phyloP scores from a whole-genome alignment of 2,113 vertebrate genomes.

The Promerops cafer region DNA sequence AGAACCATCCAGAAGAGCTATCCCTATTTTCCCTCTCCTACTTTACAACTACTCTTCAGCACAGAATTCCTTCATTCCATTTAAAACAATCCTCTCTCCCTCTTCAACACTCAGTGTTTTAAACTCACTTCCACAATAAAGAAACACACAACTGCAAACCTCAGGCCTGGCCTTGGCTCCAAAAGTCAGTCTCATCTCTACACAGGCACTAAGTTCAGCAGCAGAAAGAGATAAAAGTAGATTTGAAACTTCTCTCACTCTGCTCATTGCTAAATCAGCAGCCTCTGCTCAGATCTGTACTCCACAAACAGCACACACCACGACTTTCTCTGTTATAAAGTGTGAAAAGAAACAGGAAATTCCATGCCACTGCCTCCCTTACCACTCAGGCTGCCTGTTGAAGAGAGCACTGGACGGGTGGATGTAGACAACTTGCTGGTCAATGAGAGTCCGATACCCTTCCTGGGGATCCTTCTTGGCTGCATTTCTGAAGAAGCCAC shows the following conservation, averaged over 20 bases:
- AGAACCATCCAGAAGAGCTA: background rate
- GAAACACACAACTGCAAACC: background rate
- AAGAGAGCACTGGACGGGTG: constrained; percentile 97
- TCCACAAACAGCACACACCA: background rate
- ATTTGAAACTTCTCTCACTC: background rate
- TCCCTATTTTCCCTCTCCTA: background rate
- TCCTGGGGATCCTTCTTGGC: constrained; percentile 98
- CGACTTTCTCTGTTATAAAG: fast-evolving
- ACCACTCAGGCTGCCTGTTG: constrained; percentile 98
- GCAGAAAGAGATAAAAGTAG: background rate
- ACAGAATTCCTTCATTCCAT: background rate
- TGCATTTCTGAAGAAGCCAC: constrained; percentile 96
- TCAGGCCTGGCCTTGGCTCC: background rate
- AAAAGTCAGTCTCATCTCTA: background rate
- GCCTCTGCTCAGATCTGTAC: background rate
- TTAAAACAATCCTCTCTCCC: background rate
- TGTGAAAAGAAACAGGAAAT: background rate
- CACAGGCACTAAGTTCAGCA: background rate
- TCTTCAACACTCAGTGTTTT: background rate
- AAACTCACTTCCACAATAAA: background rate
- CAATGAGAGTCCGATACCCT: constrained; percentile 93
- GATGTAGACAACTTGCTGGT: constrained; percentile 98
- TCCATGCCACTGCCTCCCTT: background rate
- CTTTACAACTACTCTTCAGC: background rate
- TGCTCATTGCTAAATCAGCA: background rate